Conservation (phyloP, 2,797 vertebrate species). For the Trachurus trachurus region DNA sequence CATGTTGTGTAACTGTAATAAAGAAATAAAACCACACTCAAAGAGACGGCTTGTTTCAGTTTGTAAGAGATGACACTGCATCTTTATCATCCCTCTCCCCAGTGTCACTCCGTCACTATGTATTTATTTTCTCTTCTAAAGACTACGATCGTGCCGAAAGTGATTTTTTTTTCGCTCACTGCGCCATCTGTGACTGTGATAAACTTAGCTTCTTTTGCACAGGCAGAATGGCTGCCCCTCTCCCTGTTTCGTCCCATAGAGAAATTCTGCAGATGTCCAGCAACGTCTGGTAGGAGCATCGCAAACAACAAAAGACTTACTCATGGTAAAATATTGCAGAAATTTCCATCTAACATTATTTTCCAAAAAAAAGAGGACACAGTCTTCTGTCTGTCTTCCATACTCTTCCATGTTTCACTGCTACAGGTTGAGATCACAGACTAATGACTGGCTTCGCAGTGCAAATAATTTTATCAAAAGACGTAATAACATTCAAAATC, state of each 20-base stretch:
- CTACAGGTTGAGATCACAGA: neutral
- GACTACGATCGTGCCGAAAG: slow-evolving; percentile 27
- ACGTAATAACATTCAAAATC: neutral
- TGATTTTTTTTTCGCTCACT: slow-evolving; percentile 37
- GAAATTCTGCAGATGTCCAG: slow-evolving; percentile 33
- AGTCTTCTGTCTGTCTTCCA: neutral
- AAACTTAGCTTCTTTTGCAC: slow-evolving; percentile 45
- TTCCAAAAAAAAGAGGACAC: neutral
- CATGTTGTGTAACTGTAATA: neutral
- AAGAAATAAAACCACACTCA: neutral
- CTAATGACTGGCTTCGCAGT: neutral
- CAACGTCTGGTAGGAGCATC: slow-evolving; percentile 23
- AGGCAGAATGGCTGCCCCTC: slow-evolving; percentile 25
- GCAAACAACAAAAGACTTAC: slow-evolving; percentile 2
- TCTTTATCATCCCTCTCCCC: neutral
- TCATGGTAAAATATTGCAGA: slow-evolving; percentile 1
- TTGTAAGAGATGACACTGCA: neutral
- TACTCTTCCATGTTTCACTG: neutral
- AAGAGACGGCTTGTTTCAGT: neutral
- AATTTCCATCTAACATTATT: neutral
- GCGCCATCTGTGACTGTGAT: slow-evolving; percentile 63
- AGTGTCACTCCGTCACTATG: slow-evolving; percentile 23
- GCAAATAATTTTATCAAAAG: neutral
- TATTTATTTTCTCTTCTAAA: slow-evolving; percentile 42
- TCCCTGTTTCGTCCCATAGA: slow-evolving; percentile 26